A percentile compares a stretch with the other conserved stretches of the same genome.
These are phyloP conservation scores for Callipepla squamata DNA, from an alignment of 2,113 vertebrate genomes.

Conservation along the genomic window DNA sequence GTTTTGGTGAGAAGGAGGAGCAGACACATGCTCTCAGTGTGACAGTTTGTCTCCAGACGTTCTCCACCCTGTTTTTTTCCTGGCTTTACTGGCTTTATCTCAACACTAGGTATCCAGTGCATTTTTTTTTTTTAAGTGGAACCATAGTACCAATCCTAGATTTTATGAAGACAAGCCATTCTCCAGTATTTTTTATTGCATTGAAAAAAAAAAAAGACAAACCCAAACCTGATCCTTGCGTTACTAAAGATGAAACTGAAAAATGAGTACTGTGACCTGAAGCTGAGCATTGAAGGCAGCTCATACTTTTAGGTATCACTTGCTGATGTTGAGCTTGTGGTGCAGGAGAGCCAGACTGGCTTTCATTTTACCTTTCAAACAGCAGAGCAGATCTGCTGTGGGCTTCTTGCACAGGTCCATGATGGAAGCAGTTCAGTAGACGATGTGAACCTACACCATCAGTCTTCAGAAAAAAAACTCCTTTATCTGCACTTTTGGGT, in stretches of 20 bases:
- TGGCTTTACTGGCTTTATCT: not conserved
- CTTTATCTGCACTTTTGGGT: not conserved
- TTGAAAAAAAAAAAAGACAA: not conserved
- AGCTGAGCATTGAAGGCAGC: not conserved
- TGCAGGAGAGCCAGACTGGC: not conserved
- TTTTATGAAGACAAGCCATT: not conserved
- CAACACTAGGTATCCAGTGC: not conserved
- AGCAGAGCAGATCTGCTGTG: not conserved
- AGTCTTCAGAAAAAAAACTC: not conserved
- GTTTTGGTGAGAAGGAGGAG: not conserved
- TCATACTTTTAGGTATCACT: not conserved
- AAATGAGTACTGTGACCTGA: not conserved
- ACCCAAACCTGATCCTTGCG: not conserved
- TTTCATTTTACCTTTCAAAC: not conserved
- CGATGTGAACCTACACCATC: not conserved
- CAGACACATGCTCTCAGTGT: not conserved
- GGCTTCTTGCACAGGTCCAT: accelerated
- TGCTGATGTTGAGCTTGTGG: not conserved
- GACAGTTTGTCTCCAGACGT: not conserved
- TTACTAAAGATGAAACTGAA: not conserved
- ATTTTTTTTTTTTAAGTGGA: not conserved
- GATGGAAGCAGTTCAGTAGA: not conserved
- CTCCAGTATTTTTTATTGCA: not conserved
- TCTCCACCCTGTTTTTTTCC: not conserved
- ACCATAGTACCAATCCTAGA: not conserved